Evolutionary conservation across 1,140 invertebrate genomes (phyloP).

Genomic region (Aleiodes sp.): DNA sequence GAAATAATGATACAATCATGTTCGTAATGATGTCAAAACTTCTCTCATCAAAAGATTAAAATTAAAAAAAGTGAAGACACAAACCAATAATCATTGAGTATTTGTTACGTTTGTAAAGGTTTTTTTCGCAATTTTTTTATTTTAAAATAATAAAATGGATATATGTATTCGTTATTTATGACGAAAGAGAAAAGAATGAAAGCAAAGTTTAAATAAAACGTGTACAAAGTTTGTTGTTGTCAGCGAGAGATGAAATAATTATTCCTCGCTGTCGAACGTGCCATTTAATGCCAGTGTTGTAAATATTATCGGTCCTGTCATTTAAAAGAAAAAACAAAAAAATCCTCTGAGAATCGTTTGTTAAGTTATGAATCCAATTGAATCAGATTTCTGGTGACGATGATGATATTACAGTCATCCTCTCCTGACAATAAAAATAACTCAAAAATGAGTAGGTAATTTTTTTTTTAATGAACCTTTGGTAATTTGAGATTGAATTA

Average conservation of each 20-base stretch:
- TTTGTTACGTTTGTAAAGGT: constrained; percentile 39
- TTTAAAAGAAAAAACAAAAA: too few relatives aligned
- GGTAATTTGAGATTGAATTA: neutral
- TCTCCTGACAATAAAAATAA: constrained; percentile 8
- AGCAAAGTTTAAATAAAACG: constrained; percentile 34
- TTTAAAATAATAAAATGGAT: constrained; percentile 19
- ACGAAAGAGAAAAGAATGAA: neutral
- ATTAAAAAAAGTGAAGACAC: neutral
- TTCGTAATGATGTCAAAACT: too few relatives aligned
- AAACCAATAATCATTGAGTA: constrained; percentile 1
- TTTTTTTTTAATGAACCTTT: neutral
- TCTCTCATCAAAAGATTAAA: neutral
- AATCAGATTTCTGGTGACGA: constrained; percentile 18
- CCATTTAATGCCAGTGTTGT: constrained; percentile 51
- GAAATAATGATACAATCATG: too few relatives aligned
- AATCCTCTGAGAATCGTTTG: constrained; percentile 23
- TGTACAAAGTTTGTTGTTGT: constrained; percentile 60
- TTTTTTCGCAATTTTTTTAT: constrained; percentile 17
- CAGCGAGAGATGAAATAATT: constrained; percentile 34
- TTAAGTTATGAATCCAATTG: constrained; percentile 26
- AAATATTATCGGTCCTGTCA: constrained; percentile 34
- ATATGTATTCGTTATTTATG: constrained; percentile 5
- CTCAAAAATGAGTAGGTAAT: neutral
- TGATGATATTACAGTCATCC: neutral
- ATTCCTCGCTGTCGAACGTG: constrained; percentile 46